Percentiles rank a stretch among this genome's conserved stretches.
Conservation (phyloP, 2,797 vertebrate species). For the Pantherophis vulpinus region DNA sequence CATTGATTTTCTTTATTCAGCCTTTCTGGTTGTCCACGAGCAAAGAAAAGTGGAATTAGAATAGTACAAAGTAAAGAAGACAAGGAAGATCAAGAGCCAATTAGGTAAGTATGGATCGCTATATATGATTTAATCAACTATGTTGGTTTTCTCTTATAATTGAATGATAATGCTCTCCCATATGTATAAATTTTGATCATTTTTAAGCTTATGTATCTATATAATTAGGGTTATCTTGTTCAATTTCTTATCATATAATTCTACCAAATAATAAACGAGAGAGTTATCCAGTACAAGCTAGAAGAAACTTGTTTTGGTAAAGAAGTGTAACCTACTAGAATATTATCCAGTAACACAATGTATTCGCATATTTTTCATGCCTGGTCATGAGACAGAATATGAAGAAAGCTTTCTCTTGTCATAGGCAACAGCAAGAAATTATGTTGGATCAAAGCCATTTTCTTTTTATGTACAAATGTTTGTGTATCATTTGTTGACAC, state of each 20-base stretch:
- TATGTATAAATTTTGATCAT: not conserved
- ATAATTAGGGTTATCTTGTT: not conserved
- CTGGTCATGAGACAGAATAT: not conserved
- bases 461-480: not conserved
- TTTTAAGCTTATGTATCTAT: not conserved
- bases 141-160: constrained; percentile 2
- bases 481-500: not conserved
- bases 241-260: not conserved
- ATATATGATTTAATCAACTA: constrained; percentile 3
- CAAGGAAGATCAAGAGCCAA: constrained; percentile 99
- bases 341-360: not conserved
- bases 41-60: constrained; percentile 97
- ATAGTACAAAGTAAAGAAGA: constrained; percentile 99
- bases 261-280: not conserved
- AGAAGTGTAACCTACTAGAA: not conserved
- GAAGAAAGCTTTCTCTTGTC: not conserved
- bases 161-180: not conserved
- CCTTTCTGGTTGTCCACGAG: constrained; percentile 97
- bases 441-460: not conserved
- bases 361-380: not conserved
- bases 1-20: constrained; percentile 68
- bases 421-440: not conserved
- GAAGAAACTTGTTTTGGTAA: not conserved
- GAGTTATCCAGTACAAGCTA: not conserved
- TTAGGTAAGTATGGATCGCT: constrained; percentile 79